Conservation (phyloP, 53 echinoderm and acorn worm genomes). For the Patiria pectinifera region DNA sequence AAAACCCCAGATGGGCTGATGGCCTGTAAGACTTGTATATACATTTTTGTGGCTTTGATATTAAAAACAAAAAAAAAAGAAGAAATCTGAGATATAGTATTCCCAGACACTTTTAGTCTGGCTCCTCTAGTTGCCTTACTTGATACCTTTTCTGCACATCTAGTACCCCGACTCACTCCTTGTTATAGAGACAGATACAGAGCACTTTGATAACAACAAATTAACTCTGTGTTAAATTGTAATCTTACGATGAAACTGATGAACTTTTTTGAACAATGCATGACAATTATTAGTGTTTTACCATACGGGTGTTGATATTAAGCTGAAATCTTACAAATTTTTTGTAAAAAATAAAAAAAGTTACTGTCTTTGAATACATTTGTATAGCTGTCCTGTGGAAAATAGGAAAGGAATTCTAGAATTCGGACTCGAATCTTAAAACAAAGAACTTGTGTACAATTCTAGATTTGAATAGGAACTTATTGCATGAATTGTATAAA, state of each 20-base stretch:
- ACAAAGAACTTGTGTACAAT: constrained; percentile 32
- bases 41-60: constrained; percentile 68
- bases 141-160: constrained; percentile 69
- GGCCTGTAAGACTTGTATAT: constrained; percentile 36
- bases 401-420: constrained; percentile 16
- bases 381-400: constrained; percentile 64
- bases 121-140: constrained; percentile 69
- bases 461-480: constrained; percentile 33
- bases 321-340: constrained; percentile 70
- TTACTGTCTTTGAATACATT: constrained; percentile 73
- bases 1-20: constrained; percentile 11
- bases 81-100: constrained; percentile 53
- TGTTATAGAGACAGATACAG: constrained; percentile 50
- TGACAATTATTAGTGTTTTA: constrained; percentile 56
- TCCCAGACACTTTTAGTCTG: constrained; percentile 63
- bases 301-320: constrained; percentile 67
- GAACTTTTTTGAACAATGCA: constrained; percentile 67
- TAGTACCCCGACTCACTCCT: constrained; percentile 58
- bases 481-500: constrained; percentile 57
- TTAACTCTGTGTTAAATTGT: constrained; percentile 57
- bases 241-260: constrained; percentile 9
- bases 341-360: constrained; percentile 55
- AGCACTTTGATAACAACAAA: constrained; percentile 63
- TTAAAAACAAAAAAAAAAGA: neutral
- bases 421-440: neutral